Evolutionary conservation across 1,140 invertebrate genomes (phyloP).

Genomic region (Caligus rogercresseyi): DNA sequence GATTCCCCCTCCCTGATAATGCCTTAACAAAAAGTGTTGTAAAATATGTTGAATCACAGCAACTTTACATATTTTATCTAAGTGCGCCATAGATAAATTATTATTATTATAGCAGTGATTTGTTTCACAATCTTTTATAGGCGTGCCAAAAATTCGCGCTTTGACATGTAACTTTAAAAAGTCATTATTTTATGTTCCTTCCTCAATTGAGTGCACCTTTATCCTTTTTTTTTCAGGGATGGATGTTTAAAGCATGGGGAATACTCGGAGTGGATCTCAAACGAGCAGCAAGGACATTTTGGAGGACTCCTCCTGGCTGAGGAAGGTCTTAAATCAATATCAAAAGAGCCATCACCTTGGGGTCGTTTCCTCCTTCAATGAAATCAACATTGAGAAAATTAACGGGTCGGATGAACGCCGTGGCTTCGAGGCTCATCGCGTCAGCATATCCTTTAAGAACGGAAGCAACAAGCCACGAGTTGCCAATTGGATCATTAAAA

Average conservation of each 20-base stretch:
- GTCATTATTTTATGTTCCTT: too few species aligned
- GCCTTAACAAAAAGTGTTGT: too few species aligned
- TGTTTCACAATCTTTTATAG: not conserved
- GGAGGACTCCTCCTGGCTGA: not conserved
- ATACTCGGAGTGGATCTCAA: not conserved
- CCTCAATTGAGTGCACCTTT: too few species aligned
- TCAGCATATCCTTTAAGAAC: slow-evolving; percentile 3
- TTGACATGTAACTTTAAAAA: not conserved
- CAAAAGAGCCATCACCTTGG: not conserved
- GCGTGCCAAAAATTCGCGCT: not conserved
- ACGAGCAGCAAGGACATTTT: not conserved
- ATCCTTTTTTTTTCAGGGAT: not conserved
- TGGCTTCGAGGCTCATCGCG: not conserved
- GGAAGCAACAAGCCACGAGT: not conserved
- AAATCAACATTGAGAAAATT: not conserved
- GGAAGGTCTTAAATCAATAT: not conserved
- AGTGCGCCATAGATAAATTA: not conserved
- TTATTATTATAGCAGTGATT: not conserved
- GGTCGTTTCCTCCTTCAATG: not conserved
- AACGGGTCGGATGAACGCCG: not conserved
- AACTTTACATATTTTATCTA: too few species aligned
- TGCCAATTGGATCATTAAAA: slow-evolving; percentile 10
- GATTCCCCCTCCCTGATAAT: too few species aligned
- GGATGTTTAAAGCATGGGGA: not conserved
- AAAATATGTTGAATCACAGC: too few species aligned